Base-by-base conservation (phyloP, 1,140 invertebrate genomes). In the Nasonia longicornis region DNA sequence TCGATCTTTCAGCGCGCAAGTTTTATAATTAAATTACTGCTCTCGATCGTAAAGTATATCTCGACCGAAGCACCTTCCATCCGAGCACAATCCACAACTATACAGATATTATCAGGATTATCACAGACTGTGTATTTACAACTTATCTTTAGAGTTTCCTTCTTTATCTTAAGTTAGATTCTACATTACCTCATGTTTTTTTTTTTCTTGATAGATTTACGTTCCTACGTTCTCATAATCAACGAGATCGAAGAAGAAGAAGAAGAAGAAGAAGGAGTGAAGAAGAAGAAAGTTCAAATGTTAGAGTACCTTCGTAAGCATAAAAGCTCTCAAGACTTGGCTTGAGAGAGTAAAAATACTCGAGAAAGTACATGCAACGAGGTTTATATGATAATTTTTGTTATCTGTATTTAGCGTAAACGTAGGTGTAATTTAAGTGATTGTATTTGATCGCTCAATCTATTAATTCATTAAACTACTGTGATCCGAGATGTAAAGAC, bases 121-220 rank as follows among this genome's bases (percentile, higher is more conserved):
- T 91, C 90, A 91, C 90, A 91, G 90, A 90, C 89, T 90, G 88
- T 91, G 86, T 91, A 91, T 91, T 89, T 91, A 91, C 88, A 91
- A 89, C 88, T 90, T 90, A 89, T 83, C 83, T 81, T 86, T 84
- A 85, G 64, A 83, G 84, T 85, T 82, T 85, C 78, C 84, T 84
- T 84, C 79, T 82, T 82, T 82, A 82, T 67, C 81, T 85, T 84
- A 83, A 70, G 45, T 81, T 85, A 78, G 77, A 80, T 85, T 85
- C 77, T 81, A 85, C 83, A 58, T 74, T 82, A 64, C 38, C 78
- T 77, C 26, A 67, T 77, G n/a, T 77, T 79, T 81, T 77, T 73
- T 73, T 26, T 29, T 73, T 35, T 29, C 16, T 81, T 73, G 38
- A 71, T 71, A 81, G 52, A 81, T 38, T 78, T 78, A 78, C 31